Evolutionary conservation across 30 jellyfish, hydroid and myxozoan genomes (phyloP), one percentile per base, ranked within the genome.

Genomic region (Clytia hemisphaerica): DNA sequence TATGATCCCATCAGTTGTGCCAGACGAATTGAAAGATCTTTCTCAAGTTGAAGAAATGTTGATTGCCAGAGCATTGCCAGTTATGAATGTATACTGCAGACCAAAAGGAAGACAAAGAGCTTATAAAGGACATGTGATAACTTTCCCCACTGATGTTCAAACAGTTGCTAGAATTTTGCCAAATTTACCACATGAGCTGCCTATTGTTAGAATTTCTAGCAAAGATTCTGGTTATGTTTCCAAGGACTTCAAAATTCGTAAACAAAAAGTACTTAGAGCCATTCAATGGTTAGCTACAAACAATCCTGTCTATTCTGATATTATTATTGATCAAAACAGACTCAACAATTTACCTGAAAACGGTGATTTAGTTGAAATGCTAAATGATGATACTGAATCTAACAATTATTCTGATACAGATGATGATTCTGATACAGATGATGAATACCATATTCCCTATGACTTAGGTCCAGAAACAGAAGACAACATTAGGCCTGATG

Each of bases 101-200:
- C 76, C 76, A 28, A 70, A 70, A 32, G 76, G 76, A 14, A n/a
- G n/a, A n/a, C 76, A 63, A 63, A 63, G 76, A 63, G 71, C 34
- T 32, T 63, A 63, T 63, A 32, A 57, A 32, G 76, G 71, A 35
- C 76, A 63, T 63, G 34, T 69, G 71, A 31, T 63, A 16, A 63
- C 34, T 37, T 35, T 63, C 7, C 76, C 76, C n/a, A 69, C n/a
- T 32, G 38, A 30, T 37, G 44, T 68, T 6, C 49, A 30, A 5
- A 34, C 34, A 35, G 24, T 63, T 28, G 71, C 76, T 7, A 63
- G 73, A 31, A 32, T 35, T 32, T 32, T 63, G 26, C 71, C 71
- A 32, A 69, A 70, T 33, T 63, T 35, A 5, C 76, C 76, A 63
- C 34, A 63, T 27, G 76, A 63, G 34, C 76, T 63, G 10, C 34